These are phyloP conservation scores for Diorhabda elongata DNA, from an alignment of 1,140 invertebrate species.

Conservation along the genomic window DNA sequence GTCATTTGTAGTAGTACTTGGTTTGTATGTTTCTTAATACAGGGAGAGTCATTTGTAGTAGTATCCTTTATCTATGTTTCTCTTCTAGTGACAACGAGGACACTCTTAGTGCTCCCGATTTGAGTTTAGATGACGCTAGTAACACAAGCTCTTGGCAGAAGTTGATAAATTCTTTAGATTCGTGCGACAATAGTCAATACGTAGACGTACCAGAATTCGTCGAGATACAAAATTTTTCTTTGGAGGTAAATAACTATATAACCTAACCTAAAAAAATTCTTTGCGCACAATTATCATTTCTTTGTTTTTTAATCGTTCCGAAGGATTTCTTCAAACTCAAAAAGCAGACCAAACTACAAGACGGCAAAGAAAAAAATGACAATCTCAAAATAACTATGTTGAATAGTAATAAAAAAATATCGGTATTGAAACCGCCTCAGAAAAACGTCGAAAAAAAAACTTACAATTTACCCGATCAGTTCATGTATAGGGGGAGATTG, in stretches of 20 bases:
- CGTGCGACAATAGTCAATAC: constrained; percentile 6
- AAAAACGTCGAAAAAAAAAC: no score
- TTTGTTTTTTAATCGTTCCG: not conserved
- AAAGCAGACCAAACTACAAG: not conserved
- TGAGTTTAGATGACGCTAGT: not conserved
- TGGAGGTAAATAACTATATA: not conserved
- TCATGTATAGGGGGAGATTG: no score
- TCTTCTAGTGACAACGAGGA: not conserved
- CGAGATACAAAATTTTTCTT: constrained; percentile 11
- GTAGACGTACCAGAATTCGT: constrained; percentile 18
- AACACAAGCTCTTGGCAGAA: not conserved
- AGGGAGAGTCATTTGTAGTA: not conserved
- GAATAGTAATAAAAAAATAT: not conserved
- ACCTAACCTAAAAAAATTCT: not conserved
- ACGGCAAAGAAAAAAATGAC: not conserved
- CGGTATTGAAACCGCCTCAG: no score
- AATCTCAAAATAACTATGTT: not conserved
- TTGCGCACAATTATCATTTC: not conserved
- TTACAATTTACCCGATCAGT: no score
- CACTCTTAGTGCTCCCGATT: not conserved
- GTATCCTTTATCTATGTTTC: not conserved
- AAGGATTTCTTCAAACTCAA: not conserved
- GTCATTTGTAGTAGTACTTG: not conserved
- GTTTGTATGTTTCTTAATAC: not conserved
- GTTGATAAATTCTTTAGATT: constrained; percentile 5